Percentiles rank a stretch among this genome's conserved stretches.
Conservation (phyloP, 2,888 invertebrate species). For the Tuberolachnus salignus region DNA sequence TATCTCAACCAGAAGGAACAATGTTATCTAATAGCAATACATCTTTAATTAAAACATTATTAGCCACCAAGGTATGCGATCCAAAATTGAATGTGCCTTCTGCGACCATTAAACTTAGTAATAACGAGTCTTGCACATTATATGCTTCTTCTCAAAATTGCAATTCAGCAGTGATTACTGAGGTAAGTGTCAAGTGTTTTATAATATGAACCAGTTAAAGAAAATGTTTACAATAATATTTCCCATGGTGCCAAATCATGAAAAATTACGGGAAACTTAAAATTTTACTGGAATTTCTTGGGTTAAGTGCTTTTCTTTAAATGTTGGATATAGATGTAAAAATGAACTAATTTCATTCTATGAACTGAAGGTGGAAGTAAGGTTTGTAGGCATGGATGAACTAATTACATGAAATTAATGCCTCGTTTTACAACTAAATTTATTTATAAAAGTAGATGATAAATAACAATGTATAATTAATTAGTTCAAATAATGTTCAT, state of each 20-base stretch:
- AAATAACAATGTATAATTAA: slow-evolving; percentile 20
- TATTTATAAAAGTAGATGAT: slow-evolving; percentile 21
- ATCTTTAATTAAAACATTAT: slow-evolving; percentile 88
- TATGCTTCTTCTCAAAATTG: slow-evolving; percentile 55
- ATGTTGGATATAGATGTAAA: slow-evolving; percentile 33
- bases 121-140: slow-evolving; percentile 55
- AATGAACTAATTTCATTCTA: slow-evolving; percentile 35
- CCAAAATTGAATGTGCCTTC: slow-evolving; percentile 54
- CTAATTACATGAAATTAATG: slow-evolving; percentile 25
- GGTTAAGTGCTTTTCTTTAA: background rate
- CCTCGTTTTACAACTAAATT: slow-evolving; percentile 17
- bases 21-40: slow-evolving; percentile 63
- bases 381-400: slow-evolving; percentile 51
- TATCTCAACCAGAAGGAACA: slow-evolving; percentile 48
- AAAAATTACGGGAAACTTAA: background rate
- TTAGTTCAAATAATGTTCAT: slow-evolving; percentile 1
- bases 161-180: slow-evolving; percentile 45
- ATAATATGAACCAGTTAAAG: background rate
- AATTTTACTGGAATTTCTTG: background rate
- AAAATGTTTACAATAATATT: background rate
- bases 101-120: slow-evolving; percentile 56
- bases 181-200: slow-evolving; percentile 53
- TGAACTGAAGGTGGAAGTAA: slow-evolving; percentile 54
- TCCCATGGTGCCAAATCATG: background rate
- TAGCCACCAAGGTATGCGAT: slow-evolving; percentile 86